Conservation (phyloP, 2,797 vertebrate species). For the Peromyscus nudipes region DNA sequence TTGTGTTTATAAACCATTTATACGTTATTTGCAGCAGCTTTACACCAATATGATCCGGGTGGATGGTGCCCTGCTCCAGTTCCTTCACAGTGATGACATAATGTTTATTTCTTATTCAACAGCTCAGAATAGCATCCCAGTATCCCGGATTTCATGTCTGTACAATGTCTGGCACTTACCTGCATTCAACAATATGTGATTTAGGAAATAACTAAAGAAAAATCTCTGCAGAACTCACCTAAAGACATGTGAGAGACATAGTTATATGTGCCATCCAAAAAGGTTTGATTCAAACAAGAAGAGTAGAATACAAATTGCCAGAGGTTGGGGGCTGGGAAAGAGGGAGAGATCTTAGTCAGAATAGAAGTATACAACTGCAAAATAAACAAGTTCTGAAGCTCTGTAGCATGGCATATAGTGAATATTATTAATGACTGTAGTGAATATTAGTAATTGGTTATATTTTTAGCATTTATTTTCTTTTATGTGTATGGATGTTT, state of each 20-base stretch:
- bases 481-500: neutral
- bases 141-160: neutral
- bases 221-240: neutral
- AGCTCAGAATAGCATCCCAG: neutral
- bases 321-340: neutral
- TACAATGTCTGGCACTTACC: neutral
- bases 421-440: no score
- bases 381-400: neutral
- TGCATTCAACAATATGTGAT: neutral
- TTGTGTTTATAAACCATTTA: neutral
- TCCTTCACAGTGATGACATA: neutral
- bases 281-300: neutral
- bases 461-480: neutral
- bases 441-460: neutral
- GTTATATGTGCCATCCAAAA: neutral
- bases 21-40: neutral
- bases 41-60: neutral
- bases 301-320: neutral
- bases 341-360: neutral
- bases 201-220: conserved; percentile 19
- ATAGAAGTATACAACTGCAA: neutral
- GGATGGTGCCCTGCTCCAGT: neutral
- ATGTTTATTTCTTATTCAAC: neutral
- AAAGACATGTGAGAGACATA: neutral
- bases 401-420: neutral